phyloP scores from a whole-genome alignment of 1,140 invertebrate genomes.

The Cataglyphis hispanica region DNA sequence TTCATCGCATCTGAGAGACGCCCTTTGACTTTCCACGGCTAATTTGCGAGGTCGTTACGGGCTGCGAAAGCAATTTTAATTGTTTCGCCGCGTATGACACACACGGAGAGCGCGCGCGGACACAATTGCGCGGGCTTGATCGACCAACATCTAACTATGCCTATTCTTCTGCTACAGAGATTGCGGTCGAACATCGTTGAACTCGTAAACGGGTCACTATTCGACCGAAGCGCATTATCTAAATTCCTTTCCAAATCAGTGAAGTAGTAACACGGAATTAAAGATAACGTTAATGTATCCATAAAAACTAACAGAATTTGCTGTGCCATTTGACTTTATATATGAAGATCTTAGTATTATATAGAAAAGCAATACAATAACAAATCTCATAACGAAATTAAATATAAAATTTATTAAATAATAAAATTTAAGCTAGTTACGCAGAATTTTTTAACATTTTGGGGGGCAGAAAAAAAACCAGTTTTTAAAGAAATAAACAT shows the following conservation, averaged over 20 bases:
- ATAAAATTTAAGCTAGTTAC: not conserved
- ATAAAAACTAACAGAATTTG: not conserved
- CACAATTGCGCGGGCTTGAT: not conserved
- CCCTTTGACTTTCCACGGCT: constrained; percentile 25
- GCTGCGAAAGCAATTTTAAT: constrained; percentile 48
- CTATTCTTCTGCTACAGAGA: constrained; percentile 22
- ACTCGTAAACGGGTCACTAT: constrained; percentile 23
- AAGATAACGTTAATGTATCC: constrained; percentile 19
- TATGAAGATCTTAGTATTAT: not conserved
- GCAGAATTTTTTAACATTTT: not conserved
- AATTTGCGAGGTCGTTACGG: constrained; percentile 45
- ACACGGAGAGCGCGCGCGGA: not conserved
- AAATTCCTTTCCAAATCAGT: not conserved
- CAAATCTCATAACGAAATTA: not conserved
- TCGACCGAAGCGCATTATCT: not conserved
- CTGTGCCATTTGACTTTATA: not conserved
- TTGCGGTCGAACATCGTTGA: constrained; percentile 26
- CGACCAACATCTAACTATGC: constrained; percentile 1
- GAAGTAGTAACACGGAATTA: constrained; percentile 10
- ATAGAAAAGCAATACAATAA: not conserved
- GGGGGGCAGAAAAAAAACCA: not conserved
- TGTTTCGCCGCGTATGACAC: constrained; percentile 7
- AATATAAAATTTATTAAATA: not conserved
- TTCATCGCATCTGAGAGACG: constrained; percentile 19
- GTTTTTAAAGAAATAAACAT: not conserved